Base-by-base conservation (phyloP, 2,797 vertebrate species). In the Acanthurus lineatus region DNA sequence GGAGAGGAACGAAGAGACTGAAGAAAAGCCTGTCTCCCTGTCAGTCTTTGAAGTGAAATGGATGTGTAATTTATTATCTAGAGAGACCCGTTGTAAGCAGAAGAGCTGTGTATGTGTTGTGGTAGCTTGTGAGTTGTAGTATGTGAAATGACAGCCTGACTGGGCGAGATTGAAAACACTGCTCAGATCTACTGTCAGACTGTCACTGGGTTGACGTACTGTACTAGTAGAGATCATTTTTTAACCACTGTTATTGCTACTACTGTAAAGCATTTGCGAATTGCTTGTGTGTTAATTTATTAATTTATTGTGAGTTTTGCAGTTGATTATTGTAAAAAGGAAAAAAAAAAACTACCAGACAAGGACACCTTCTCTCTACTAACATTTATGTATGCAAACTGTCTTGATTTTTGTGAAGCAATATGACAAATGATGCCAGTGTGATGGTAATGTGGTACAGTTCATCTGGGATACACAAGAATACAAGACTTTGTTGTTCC, bases 211-310 rank as follows among this genome's bases (percentile, higher is more conserved):
- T 84, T 91, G 87, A 92, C 76, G 88, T 93, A 93, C 91, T 90
- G 92, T 93, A 93, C 88, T 82, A 81, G 89, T 88, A 88, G 85
- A 91, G 70, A 89, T 85, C 54, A 25, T 82, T 79, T 92, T 88
- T 90, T 85, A 92, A 93, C 91, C 92, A 92, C 93, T 95, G 86
- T 92, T 93, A 89, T 89, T 94, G 91, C 91, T 94, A 92, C 92
- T 94, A 93, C 92, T 96, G 94, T 94, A 94, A 94, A 92, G 88
- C 91, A 94, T 96, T 96, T 95, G 93, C 96, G 93, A 95, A 95
- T 96, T 95, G 96, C 96, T 97, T 96, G 96, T 97, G 95, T 96
- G 94, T 96, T 98, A 98, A 99, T 96, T 98, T 98, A 98, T 97
- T 98, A 97, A 98, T 98, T 98, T 99, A 98, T 99, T 97, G 94